Evolutionary conservation across 2,888 invertebrate species (phyloP), one percentile per base, ranked within the genome.

Genomic region (Morpho achilles): DNA sequence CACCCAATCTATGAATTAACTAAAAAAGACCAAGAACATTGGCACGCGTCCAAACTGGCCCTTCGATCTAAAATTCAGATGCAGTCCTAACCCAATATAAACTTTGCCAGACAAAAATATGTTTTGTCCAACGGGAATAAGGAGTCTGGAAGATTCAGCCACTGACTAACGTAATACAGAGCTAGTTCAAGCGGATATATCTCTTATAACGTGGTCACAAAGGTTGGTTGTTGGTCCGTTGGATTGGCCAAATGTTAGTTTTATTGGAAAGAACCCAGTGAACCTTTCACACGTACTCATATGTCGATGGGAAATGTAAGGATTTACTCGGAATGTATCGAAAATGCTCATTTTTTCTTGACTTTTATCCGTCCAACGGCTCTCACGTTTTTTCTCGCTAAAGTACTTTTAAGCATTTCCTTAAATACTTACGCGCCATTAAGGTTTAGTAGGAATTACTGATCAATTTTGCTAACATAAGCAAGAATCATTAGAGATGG

Each of bases 21-120:
- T 78, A 72, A 80, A 82, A 82, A 81, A 78, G 68, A 72, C 75
- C 74, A 69, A 74, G 71, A 71, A 75, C 73, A 74, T 78, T 85
- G 84, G 85, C 84, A 66, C 67, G 60, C 43, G 22, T 67, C 69
- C 69, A 68, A 64, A 66, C 63, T 59, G 64, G 65, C 63, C 67
- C 56, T 63, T 58, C 52, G 48, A 80, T 80, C 74, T 75, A 76
- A 76, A 79, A 70, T 80, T 77, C 77, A 76, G 77, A 79, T 80
- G 69, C 69, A 66, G 58, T 56, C 53, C 53, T 51, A 60, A 51
- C 53, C 50, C 50, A 47, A 56, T 50, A 46, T 8, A 48, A 22
- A 42, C 50, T 7, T 47, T 23, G 42, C 22, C 6, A 44, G 7
- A 47, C 44, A 4, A 63, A 59, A 59, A 48, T 61, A 8, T 57